Conservation (phyloP, 2,113 vertebrate species). For the Hepsetus odoe region DNA sequence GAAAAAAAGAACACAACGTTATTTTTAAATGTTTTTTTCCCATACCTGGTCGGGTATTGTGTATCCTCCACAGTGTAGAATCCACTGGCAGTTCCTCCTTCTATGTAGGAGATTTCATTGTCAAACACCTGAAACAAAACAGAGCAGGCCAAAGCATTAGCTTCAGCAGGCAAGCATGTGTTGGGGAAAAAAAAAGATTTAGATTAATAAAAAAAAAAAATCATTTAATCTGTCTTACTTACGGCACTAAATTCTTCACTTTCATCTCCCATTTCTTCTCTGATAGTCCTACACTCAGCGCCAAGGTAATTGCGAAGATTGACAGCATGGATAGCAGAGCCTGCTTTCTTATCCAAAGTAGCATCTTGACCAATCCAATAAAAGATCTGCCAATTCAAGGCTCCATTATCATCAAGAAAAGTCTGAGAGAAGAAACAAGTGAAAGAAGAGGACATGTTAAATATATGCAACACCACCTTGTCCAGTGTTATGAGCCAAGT, state of each 20-base stretch:
- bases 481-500: not conserved
- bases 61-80: constrained; percentile 96
- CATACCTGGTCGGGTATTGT: constrained; percentile 83
- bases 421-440: constrained; percentile 73
- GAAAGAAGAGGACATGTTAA: not conserved
- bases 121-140: constrained; percentile 85
- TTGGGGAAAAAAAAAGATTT: too few species aligned
- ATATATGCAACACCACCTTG: not conserved
- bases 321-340: constrained; percentile 93
- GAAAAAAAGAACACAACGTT: too few species aligned
- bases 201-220: too few species aligned
- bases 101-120: constrained; percentile 93
- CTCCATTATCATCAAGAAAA: constrained; percentile 87
- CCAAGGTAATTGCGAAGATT: constrained; percentile 95
- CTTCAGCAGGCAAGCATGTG: not conserved
- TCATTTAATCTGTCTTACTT: constrained; percentile 49
- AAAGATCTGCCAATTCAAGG: constrained; percentile 92
- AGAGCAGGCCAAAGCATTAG: not conserved
- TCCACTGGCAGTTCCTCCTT: constrained; percentile 92
- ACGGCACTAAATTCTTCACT: constrained; percentile 94
- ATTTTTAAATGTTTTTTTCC: not conserved
- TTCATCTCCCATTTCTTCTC: constrained; percentile 98
- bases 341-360: constrained; percentile 95
- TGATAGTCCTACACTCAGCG: constrained; percentile 86
- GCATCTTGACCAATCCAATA: constrained; percentile 98